Conservation (phyloP, 2,888 invertebrate species). For the Drosophila austrosaltans region DNA sequence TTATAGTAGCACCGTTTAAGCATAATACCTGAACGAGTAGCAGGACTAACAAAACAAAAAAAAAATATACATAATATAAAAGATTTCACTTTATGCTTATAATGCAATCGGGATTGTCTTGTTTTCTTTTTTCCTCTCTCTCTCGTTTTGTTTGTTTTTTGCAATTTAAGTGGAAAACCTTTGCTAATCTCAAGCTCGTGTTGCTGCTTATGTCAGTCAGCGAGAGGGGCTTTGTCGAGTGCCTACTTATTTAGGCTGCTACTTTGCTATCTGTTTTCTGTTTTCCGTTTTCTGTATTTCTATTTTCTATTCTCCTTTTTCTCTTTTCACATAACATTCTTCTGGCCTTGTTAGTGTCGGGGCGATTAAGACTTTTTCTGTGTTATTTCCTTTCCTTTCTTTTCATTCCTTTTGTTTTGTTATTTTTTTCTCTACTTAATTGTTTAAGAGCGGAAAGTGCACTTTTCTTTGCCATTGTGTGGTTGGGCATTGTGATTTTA, state of each 20-base stretch:
- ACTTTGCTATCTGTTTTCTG: background rate
- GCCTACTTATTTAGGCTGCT: constrained; percentile 14
- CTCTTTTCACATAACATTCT: background rate
- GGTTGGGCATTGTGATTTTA: constrained; percentile 66
- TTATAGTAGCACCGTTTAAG: constrained; percentile 52
- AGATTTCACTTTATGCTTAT: constrained; percentile 40
- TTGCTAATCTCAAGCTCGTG: constrained; percentile 59
- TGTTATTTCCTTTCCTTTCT: constrained; percentile 39
- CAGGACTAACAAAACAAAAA: constrained; percentile 20
- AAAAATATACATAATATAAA: too few relatives aligned
- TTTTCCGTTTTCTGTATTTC: constrained; percentile 13
- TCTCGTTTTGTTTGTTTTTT: constrained; percentile 22
- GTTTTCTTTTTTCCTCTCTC: constrained; percentile 32
- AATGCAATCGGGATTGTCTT: constrained; percentile 48
- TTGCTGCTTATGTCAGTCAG: constrained; percentile 47
- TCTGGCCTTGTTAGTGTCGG: constrained; percentile 7
- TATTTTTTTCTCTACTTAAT: constrained; percentile 46
- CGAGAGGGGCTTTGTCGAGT: constrained; percentile 14
- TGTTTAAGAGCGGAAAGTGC: constrained; percentile 64
- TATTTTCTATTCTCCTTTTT: background rate
- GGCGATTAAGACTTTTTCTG: constrained; percentile 47
- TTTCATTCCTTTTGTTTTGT: constrained; percentile 40
- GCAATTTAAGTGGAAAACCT: constrained; percentile 31
- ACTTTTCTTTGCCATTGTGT: constrained; percentile 59
- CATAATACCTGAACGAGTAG: constrained; percentile 56